These are phyloP conservation scores for Babyrousa celebensis DNA, from an alignment of 2,797 vertebrate species.

Conservation along the genomic window DNA sequence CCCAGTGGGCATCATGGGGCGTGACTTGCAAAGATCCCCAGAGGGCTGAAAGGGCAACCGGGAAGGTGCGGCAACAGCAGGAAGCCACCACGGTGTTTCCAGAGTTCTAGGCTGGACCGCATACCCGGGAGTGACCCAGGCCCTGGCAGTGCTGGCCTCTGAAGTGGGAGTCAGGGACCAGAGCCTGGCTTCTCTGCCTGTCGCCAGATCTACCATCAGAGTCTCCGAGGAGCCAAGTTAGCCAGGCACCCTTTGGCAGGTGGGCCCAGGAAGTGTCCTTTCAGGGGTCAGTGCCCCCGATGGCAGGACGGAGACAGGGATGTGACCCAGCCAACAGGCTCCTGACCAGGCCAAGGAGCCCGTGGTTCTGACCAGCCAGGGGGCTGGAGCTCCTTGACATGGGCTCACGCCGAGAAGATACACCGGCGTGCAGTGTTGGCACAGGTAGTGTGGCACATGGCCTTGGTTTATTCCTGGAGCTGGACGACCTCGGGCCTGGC, in stretches of 20 bases:
- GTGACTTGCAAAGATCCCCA: neutral
- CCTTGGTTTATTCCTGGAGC: neutral
- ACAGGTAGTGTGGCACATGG: accelerated
- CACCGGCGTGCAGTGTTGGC: neutral
- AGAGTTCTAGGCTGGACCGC: neutral
- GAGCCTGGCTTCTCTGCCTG: too few relatives aligned
- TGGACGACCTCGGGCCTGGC: neutral
- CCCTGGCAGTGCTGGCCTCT: accelerated
- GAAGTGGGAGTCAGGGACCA: neutral
- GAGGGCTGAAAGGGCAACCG: neutral
- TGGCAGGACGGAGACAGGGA: too few relatives aligned
- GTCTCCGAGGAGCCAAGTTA: neutral
- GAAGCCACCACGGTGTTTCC: neutral
- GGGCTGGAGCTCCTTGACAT: accelerated
- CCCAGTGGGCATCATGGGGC: accelerated
- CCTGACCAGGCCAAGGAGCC: neutral
- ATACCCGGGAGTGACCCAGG: accelerated
- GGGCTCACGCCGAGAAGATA: accelerated
- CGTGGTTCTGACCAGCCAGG: neutral
- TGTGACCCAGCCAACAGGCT: neutral
- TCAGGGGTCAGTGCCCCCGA: neutral
- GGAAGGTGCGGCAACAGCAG: neutral
- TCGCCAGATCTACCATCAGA: too few relatives aligned
- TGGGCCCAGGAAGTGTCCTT: neutral
- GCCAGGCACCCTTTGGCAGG: neutral